Conservation (phyloP, 2,888 invertebrate species). For the Aplocera efformata region DNA sequence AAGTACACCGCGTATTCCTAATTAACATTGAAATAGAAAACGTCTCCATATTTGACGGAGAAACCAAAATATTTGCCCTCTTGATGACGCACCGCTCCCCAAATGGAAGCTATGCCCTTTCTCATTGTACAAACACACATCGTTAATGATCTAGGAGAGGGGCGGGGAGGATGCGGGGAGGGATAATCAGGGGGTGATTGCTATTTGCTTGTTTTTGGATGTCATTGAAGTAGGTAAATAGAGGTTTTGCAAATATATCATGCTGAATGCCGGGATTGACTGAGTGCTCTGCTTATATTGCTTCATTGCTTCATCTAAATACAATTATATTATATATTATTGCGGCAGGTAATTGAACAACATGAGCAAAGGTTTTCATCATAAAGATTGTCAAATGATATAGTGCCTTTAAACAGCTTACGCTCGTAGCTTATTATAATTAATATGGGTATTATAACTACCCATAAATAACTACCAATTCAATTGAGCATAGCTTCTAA, state of each 20-base stretch:
- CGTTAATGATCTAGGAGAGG: constrained; percentile 16
- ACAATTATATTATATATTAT: too few species aligned
- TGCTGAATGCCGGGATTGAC: too few species aligned
- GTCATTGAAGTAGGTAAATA: constrained; percentile 12
- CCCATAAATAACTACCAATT: too few species aligned
- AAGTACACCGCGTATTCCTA: constrained; percentile 3
- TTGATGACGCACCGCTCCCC: constrained; percentile 20
- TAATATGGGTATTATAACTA: too few species aligned
- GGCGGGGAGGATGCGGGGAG: background rate
- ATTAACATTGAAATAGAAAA: constrained; percentile 16
- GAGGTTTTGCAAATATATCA: background rate
- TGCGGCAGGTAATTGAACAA: too few species aligned
- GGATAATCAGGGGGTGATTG: constrained; percentile 5
- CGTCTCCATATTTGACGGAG: constrained; percentile 10
- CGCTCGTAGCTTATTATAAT: too few species aligned
- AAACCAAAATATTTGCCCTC: constrained; percentile 26
- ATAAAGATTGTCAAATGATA: too few species aligned
- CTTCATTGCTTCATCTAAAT: too few species aligned
- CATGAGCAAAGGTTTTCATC: too few species aligned
- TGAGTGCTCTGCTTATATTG: too few species aligned
- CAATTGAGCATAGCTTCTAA: too few species aligned
- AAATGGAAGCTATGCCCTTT: constrained; percentile 18
- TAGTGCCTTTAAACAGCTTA: too few species aligned
- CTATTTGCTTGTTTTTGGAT: constrained; percentile 20
- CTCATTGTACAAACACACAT: constrained; percentile 17